Evolutionary conservation across 2,797 vertebrate species (phyloP), one percentile per base, ranked within the genome.

Genomic region (Cirrhinus mrigala): DNA sequence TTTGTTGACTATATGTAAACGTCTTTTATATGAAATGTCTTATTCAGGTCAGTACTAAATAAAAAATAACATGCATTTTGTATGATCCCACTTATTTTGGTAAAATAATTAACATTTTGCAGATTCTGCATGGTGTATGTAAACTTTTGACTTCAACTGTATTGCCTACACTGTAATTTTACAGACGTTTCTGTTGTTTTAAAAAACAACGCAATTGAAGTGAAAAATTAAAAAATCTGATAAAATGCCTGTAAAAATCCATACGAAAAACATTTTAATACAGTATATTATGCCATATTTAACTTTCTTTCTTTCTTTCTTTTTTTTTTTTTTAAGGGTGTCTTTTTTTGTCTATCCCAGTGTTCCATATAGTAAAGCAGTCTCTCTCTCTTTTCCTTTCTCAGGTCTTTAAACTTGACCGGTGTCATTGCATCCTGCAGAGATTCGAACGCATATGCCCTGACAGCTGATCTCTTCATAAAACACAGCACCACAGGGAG

Each of bases 391-490:
- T 22, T 44, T 29, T 46, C 37, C 29, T 68, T n/a, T 70, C 73
- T 75, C 33, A 66, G 58, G 73, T 56, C 46, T 84, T 64, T 52
- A n/a, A 48, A 64, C 69, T n/a, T 54, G 48, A 37, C 48, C 18
- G 6, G 24, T 18, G 40, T 85, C 76, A 85, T 58, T 71, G 66
- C 37, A 22, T 79, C 40, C 44, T 18, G 40, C 64, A 83, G 64
- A 62, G 83, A 81, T 73, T 85, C 27, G 79, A 85, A 85, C 71
- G 27, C 70, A 76, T 60, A 16, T 74, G 29, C 12, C 84, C 48
- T 86, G 88, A 90, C 89, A 88, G 85, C 54, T 86, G 89, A 90
- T 90, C 87, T 87, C 81, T 82, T 89, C 88, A 88, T 89, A 89
- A 66, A 82, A 86, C 84, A 82, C 68, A 86, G 85, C 84, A 70